Evolutionary conservation across 2,797 vertebrate species (phyloP).

Genomic region (Pangasius mekongensis): DNA sequence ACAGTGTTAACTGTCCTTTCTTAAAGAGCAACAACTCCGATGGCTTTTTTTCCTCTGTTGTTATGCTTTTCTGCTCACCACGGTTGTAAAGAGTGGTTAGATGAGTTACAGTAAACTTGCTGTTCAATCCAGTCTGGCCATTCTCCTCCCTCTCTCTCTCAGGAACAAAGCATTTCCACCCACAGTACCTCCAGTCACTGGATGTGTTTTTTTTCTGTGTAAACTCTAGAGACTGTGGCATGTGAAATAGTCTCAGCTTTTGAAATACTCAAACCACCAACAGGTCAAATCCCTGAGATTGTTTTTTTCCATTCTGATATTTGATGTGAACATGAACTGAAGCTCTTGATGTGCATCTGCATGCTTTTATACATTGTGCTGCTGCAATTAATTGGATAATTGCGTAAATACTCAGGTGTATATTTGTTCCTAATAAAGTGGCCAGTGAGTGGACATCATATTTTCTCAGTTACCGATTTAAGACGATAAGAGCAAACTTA

Average conservation of each 20-base stretch:
- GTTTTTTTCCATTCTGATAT: not conserved
- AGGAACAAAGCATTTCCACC: not conserved
- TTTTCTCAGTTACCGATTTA: not conserved
- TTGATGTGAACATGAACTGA: not conserved
- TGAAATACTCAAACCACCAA: not conserved
- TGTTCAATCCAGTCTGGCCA: not conserved
- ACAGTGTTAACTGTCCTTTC: not conserved
- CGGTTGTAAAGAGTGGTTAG: not conserved
- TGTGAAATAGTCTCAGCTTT: not conserved
- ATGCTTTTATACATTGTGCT: not conserved
- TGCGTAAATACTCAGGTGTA: too few species aligned
- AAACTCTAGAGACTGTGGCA: not conserved
- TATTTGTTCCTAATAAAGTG: not conserved
- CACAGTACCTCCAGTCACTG: not conserved
- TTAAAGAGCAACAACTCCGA: not conserved
- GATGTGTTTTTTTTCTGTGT: not conserved
- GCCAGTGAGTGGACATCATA: too few species aligned
- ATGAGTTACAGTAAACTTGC: not conserved
- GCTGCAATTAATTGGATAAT: not conserved
- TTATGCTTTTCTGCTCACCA: not conserved
- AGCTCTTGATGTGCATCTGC: not conserved
- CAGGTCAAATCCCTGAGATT: not conserved
- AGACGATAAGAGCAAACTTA: not conserved
- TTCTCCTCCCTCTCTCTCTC: not conserved
- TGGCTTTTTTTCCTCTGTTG: not conserved